These are phyloP conservation scores for Heliconius cydno DNA, from an alignment of 2,888 invertebrate genomes.

Conservation along the genomic window DNA sequence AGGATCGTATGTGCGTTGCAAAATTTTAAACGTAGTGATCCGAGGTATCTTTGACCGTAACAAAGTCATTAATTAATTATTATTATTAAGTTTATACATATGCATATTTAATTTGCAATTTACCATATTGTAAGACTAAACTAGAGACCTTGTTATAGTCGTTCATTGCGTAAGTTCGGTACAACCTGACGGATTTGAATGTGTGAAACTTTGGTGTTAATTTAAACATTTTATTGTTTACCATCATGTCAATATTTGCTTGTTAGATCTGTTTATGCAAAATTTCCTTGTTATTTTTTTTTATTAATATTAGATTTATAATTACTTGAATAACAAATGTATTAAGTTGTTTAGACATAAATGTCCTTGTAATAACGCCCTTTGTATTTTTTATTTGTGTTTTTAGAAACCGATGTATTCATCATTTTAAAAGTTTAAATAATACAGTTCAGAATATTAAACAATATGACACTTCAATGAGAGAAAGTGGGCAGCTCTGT, in stretches of 20 bases:
- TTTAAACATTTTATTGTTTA: conserved; percentile 1
- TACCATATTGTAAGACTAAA: conserved; percentile 25
- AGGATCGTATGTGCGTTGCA: conserved; percentile 21
- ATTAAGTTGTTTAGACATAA: background rate
- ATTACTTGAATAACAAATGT: background rate
- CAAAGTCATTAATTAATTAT: conserved; percentile 41
- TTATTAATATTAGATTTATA: background rate
- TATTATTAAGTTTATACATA: background rate
- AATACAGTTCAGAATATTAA: background rate
- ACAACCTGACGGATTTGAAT: background rate
- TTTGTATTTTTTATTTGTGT: background rate
- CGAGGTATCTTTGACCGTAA: conserved; percentile 55
- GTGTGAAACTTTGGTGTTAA: background rate
- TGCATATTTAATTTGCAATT: conserved; percentile 14
- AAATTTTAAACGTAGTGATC: conserved; percentile 34
- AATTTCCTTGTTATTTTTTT: background rate
- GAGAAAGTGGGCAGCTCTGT: conserved; percentile 37
- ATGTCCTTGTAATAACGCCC: background rate
- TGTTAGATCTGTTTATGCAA: background rate
- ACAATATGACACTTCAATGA: conserved; percentile 25
- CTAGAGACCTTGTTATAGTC: conserved; percentile 12
- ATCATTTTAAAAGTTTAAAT: background rate
- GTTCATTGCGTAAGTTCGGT: conserved; percentile 24
- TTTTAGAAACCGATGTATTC: background rate
- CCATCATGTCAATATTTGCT: background rate